Evolutionary conservation across 2,888 invertebrate genomes (phyloP).

Genomic region (Trissonchulus latispiculum): DNA sequence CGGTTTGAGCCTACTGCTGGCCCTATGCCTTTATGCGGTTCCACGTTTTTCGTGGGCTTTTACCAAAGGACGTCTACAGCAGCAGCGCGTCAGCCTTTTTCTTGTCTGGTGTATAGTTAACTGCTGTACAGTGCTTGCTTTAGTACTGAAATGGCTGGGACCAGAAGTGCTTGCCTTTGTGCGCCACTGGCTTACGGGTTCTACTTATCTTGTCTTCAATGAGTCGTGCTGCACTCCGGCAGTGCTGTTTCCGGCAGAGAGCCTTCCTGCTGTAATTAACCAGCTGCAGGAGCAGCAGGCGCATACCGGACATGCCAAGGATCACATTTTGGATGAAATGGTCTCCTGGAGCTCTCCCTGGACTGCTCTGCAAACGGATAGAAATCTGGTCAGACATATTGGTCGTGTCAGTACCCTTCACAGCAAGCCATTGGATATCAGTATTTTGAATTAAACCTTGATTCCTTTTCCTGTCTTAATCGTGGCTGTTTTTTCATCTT

Average conservation of each 20-base stretch:
- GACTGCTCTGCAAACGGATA: slow-evolving; percentile 28
- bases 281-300: neutral
- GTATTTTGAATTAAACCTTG: no score
- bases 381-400: slow-evolving; percentile 32
- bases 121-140: neutral
- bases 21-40: neutral
- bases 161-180: slow-evolving; percentile 28
- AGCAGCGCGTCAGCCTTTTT: no score
- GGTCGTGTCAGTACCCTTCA: slow-evolving; percentile 28
- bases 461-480: no score
- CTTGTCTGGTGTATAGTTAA: no score
- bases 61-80: no score
- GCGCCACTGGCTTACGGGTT: slow-evolving; percentile 28
- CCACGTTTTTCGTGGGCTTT: neutral
- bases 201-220: slow-evolving; percentile 30
- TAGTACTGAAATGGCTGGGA: neutral
- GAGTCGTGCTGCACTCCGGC: slow-evolving; percentile 35
- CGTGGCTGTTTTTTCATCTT: no score
- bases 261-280: slow-evolving; percentile 22
- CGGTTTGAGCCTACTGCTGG: no score
- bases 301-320: slow-evolving; percentile 28
- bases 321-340: slow-evolving; percentile 33
- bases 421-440: neutral
- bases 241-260: slow-evolving; percentile 28
- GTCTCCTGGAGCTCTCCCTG: slow-evolving; percentile 21